These are phyloP conservation scores for Aeoliscus strigatus DNA, from an alignment of 2,797 vertebrate species.

Conservation along the genomic window DNA sequence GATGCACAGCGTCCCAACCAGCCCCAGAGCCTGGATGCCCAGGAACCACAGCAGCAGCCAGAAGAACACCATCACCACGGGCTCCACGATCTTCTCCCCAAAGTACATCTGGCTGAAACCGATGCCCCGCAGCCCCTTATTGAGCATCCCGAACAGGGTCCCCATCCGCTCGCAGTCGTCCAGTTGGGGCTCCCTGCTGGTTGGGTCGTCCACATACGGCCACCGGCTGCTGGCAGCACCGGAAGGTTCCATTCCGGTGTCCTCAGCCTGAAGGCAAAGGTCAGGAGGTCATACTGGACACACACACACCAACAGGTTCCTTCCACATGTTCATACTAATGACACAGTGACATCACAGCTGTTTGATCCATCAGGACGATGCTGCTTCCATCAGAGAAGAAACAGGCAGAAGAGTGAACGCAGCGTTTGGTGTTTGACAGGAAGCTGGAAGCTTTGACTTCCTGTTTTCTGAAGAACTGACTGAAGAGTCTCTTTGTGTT, in stretches of 20 bases:
- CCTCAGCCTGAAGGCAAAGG: slow-evolving; percentile 29
- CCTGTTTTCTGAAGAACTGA: no score
- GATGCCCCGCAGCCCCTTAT: slow-evolving; percentile 85
- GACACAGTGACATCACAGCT: no score
- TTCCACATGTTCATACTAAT: neutral
- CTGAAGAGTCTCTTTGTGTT: no score
- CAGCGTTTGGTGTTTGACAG: no score
- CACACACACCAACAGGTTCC: neutral
- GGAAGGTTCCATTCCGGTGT: slow-evolving; percentile 1
- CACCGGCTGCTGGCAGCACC: slow-evolving; percentile 7
- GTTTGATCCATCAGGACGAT: no score
- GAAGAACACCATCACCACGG: slow-evolving; percentile 89
- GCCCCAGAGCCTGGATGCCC: slow-evolving; percentile 89
- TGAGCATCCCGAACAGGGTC: slow-evolving; percentile 92
- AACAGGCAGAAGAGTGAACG: no score
- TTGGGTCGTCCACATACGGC: slow-evolving; percentile 30
- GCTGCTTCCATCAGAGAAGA: no score
- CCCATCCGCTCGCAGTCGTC: slow-evolving; percentile 94
- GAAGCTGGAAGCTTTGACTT: no score
- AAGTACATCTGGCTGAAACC: slow-evolving; percentile 96
- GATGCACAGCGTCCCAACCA: slow-evolving; percentile 93
- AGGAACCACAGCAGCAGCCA: slow-evolving; percentile 96
- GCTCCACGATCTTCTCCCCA: slow-evolving; percentile 92
- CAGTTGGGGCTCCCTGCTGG: slow-evolving; percentile 55
- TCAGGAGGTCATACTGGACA: neutral